phyloP scores from a whole-genome alignment of 2,888 invertebrate species.

The Hemicrepidius hirtus region DNA sequence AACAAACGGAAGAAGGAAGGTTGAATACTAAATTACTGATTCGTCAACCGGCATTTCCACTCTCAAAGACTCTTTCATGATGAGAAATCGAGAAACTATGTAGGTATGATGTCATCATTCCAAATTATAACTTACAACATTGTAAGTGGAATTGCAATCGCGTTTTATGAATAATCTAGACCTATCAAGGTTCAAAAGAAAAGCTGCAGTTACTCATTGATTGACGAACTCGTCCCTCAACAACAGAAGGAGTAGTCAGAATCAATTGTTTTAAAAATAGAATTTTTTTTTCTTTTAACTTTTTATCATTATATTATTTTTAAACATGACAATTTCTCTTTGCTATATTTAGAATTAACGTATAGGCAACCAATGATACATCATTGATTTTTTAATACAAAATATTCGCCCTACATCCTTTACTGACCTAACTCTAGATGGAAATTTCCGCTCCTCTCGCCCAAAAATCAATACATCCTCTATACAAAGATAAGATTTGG shows the following conservation, averaged over 20 bases:
- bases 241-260: too few relatives aligned
- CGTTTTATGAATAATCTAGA: constrained; percentile 1
- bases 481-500: background rate
- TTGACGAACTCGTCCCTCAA: constrained; percentile 14
- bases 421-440: background rate
- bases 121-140: constrained; percentile 16
- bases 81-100: constrained; percentile 47
- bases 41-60: constrained; percentile 12
- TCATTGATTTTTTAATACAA: background rate
- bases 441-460: constrained; percentile 9
- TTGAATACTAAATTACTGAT: background rate
- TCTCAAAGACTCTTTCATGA: constrained; percentile 18
- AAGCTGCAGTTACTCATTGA: constrained; percentile 15
- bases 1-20: background rate
- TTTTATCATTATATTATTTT: constrained; percentile 34
- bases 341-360: constrained; percentile 18
- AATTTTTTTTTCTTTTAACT: background rate
- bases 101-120: constrained; percentile 46
- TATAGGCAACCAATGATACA: constrained; percentile 43
- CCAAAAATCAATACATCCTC: constrained; percentile 16
- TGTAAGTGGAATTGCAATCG: constrained; percentile 20
- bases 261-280: constrained; percentile 7
- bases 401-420: background rate
- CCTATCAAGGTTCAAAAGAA: background rate
- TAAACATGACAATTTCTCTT: constrained; percentile 32